These are phyloP conservation scores for Acromyrmex heyeri DNA, from an alignment of 1,140 invertebrate species.

Conservation along the genomic window DNA sequence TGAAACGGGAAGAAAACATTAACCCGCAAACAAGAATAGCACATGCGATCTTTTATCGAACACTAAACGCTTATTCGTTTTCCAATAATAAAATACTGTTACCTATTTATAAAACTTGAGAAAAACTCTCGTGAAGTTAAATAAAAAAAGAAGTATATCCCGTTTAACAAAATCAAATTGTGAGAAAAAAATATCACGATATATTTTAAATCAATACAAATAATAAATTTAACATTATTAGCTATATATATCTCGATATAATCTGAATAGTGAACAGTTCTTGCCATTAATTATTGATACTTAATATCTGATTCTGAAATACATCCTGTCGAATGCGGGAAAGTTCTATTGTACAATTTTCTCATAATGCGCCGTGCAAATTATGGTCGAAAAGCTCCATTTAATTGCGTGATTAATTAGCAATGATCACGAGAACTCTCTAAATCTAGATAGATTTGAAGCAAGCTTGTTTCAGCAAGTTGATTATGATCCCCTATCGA, in stretches of 20 bases:
- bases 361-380: not conserved
- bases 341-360: conserved; percentile 36
- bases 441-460: conserved; percentile 2
- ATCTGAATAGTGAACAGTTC: not conserved
- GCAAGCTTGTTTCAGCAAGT: not conserved
- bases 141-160: not conserved
- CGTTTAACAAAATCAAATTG: not conserved
- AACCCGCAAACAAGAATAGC: not conserved
- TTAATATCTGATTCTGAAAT: too few species aligned
- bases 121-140: not conserved
- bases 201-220: not conserved
- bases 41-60: conserved; percentile 7
- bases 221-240: conserved; percentile 46
- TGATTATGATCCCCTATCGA: conserved; percentile 24
- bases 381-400: not conserved
- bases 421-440: conserved; percentile 42
- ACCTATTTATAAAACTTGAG: not conserved
- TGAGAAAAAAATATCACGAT: not conserved
- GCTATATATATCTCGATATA: not conserved
- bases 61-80: conserved; percentile 14
- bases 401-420: conserved; percentile 69
- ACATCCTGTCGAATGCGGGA: not conserved
- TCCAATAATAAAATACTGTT: conserved; percentile 29
- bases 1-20: conserved; percentile 41
- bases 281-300: conserved; percentile 64